Conservation (phyloP, 2,797 vertebrate genomes). For the Enteromius thamalakanensis region DNA sequence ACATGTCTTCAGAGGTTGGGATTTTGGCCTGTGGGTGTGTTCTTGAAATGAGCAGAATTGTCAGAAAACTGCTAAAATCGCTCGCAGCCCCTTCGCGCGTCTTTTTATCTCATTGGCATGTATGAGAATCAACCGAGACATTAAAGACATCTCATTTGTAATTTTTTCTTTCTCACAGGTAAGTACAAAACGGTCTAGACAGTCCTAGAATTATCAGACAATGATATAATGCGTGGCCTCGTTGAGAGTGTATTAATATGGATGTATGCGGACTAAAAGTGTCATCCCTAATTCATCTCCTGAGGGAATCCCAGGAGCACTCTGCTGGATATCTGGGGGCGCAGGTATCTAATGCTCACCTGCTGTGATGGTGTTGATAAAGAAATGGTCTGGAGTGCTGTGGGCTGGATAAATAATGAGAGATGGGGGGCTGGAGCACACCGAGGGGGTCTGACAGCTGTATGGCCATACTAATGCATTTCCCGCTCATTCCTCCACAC, state of each 20-base stretch:
- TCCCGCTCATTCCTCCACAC: conserved; percentile 51
- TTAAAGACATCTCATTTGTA: not conserved
- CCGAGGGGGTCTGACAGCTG: conserved; percentile 47
- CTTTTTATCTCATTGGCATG: not conserved
- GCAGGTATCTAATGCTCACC: conserved; percentile 53
- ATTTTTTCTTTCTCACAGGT: not conserved
- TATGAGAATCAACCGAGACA: not conserved
- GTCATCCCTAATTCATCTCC: conserved; percentile 39
- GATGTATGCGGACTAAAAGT: conserved; percentile 18
- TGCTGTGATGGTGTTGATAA: conserved; percentile 71
- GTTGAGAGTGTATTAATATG: conserved; percentile 20
- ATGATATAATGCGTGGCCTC: conserved; percentile 13
- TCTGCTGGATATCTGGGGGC: conserved; percentile 59
- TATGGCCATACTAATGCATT: conserved; percentile 38
- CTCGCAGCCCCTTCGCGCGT: not conserved
- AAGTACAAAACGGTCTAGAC: conserved; percentile 17
- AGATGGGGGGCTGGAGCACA: conserved; percentile 34
- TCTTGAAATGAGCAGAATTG: not conserved
- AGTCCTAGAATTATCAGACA: conserved; percentile 22
- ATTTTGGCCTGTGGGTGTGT: not conserved
- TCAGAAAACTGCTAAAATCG: not conserved
- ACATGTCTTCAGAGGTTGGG: not conserved
- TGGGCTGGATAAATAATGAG: conserved; percentile 62
- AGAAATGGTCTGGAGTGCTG: conserved; percentile 57
- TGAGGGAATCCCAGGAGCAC: conserved; percentile 29